Evolutionary conservation across 2,888 invertebrate species (phyloP).

Genomic region (Caenorhabditis angaria): DNA sequence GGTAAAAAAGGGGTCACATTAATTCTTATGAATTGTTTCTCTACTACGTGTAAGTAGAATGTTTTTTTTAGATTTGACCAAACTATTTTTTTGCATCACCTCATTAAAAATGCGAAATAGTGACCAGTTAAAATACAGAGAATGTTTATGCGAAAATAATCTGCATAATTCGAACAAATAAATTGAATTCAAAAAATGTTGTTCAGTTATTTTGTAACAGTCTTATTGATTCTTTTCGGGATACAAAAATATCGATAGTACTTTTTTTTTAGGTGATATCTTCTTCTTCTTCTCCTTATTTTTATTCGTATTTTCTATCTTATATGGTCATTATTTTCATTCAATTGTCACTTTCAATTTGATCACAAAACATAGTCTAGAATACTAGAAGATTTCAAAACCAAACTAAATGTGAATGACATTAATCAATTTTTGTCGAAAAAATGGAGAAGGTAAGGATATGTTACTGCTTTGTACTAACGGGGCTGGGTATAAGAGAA

Average conservation of each 20-base stretch:
- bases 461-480: no score
- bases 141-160: no score
- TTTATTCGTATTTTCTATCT: no score
- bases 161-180: conserved; percentile 1
- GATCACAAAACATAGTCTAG: background rate
- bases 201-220: background rate
- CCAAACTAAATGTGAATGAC: no score
- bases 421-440: background rate
- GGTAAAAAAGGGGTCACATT: no score
- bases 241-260: background rate
- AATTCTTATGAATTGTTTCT: no score
- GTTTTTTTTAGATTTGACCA: no score
- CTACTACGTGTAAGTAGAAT: no score
- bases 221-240: background rate
- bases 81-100: no score
- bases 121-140: no score
- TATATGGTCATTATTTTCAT: no score
- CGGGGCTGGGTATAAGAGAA: background rate
- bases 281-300: background rate
- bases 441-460: background rate
- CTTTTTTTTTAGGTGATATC: conserved; percentile 1
- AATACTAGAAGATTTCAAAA: background rate
- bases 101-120: no score
- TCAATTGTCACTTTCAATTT: background rate
- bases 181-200: background rate